phyloP scores from a whole-genome alignment of 2,888 invertebrate genomes.

The Aphodius granarius region DNA sequence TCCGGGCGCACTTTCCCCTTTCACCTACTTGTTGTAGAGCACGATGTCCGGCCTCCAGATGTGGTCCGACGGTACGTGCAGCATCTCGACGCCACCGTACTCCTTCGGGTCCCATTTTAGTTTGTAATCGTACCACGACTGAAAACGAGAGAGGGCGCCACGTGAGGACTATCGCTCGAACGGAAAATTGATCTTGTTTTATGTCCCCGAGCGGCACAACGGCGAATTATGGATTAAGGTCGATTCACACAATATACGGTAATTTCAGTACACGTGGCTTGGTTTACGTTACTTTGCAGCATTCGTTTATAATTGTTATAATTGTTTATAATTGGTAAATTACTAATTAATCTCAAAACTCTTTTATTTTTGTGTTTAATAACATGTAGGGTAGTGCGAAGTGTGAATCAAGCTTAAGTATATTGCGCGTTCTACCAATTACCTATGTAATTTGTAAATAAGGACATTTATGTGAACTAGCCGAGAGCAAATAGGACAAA shows the following conservation, averaged over 20 bases:
- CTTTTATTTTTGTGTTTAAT: no score
- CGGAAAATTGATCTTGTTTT: neutral
- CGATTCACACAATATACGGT: neutral
- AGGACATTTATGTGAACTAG: neutral
- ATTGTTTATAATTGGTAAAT: no score
- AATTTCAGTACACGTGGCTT: no score
- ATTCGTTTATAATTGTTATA: no score
- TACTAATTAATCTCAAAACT: no score
- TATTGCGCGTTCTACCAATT: neutral
- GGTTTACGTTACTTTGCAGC: no score
- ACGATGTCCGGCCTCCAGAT: slow-evolving; percentile 84
- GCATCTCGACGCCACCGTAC: slow-evolving; percentile 82
- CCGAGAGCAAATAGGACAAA: neutral
- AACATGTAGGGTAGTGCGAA: no score
- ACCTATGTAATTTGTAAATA: neutral
- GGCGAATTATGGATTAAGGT: neutral
- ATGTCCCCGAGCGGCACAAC: neutral
- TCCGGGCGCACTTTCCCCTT: neutral
- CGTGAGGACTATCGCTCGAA: neutral
- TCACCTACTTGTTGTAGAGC: slow-evolving; percentile 76
- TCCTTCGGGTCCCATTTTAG: slow-evolving; percentile 84
- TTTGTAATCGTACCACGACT: slow-evolving; percentile 88
- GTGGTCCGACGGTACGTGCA: slow-evolving; percentile 83
- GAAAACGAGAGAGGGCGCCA: slow-evolving; percentile 41
- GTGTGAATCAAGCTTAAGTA: neutral